Evolutionary conservation across 2,113 vertebrate genomes (phyloP).

Genomic region (Crotalus helleri): DNA sequence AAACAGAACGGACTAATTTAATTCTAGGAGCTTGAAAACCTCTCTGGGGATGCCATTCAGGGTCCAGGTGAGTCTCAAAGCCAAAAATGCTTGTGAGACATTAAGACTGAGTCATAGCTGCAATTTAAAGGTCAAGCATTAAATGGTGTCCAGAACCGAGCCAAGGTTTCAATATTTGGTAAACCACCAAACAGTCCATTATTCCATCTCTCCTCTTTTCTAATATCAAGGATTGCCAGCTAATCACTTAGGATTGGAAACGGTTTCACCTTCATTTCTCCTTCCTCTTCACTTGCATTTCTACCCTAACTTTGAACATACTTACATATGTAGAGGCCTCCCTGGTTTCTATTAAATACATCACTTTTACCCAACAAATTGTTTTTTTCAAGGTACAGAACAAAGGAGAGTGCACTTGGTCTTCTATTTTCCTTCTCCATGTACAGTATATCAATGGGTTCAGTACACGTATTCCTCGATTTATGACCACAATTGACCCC

Average conservation of each 20-base stretch:
- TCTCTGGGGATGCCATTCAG: neutral
- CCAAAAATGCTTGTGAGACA: neutral
- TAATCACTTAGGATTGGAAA: neutral
- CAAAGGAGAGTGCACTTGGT: neutral
- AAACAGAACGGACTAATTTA: neutral
- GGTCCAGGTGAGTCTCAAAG: neutral
- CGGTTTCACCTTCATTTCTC: neutral
- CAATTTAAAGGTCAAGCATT: neutral
- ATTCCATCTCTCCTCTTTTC: neutral
- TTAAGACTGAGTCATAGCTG: neutral
- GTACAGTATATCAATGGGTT: neutral
- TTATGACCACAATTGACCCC: neutral
- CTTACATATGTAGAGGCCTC: neutral
- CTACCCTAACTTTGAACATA: neutral
- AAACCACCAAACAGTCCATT: neutral
- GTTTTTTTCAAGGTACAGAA: neutral
- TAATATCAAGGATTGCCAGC: neutral
- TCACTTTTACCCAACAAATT: neutral
- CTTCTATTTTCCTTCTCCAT: neutral
- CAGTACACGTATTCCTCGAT: neutral
- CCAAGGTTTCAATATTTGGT: neutral
- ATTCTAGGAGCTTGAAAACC: neutral
- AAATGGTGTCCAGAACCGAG: neutral
- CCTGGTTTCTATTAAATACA: neutral
- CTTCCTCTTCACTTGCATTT: neutral